Evolutionary conservation across 1,140 invertebrate species (phyloP).

Genomic region (Micrasema minimum): DNA sequence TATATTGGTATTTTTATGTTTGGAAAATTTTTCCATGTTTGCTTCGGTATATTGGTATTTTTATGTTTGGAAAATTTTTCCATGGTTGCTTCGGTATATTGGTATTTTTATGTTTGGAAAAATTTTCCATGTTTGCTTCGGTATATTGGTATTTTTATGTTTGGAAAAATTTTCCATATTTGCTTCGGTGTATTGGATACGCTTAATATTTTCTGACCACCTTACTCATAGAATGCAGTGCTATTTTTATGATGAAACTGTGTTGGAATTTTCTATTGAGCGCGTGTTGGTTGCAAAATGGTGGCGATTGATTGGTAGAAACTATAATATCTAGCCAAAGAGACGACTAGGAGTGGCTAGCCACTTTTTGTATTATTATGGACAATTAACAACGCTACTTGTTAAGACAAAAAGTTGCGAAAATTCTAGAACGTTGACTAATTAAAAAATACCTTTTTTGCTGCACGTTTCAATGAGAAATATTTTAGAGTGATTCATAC

Average conservation of each 20-base stretch:
- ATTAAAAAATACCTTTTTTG: no score
- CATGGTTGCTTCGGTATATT: no score
- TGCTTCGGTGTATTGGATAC: no score
- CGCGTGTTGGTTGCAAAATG: conserved; percentile 10
- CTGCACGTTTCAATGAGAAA: no score
- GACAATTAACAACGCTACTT: conserved; percentile 13
- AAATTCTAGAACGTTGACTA: neutral
- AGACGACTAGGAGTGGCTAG: conserved; percentile 23
- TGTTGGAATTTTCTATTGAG: conserved; percentile 14
- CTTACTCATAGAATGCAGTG: conserved; percentile 13
- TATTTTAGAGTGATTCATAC: no score
- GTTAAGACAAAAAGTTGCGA: conserved; percentile 13
- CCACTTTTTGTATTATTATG: conserved; percentile 13
- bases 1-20: neutral
- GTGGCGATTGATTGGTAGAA: conserved; percentile 6
- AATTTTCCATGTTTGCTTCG: no score
- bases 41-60: no score
- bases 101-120: no score
- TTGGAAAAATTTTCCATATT: no score
- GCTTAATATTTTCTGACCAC: conserved; percentile 18
- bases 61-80: no score
- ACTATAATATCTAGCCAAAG: neutral
- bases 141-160: no score
- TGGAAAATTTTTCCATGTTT: no score
- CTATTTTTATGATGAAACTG: conserved; percentile 28